Percentiles rank a stretch among this genome's conserved stretches.
Conservation (phyloP, 2,888 invertebrate species). For the Spicauda simplicius region DNA sequence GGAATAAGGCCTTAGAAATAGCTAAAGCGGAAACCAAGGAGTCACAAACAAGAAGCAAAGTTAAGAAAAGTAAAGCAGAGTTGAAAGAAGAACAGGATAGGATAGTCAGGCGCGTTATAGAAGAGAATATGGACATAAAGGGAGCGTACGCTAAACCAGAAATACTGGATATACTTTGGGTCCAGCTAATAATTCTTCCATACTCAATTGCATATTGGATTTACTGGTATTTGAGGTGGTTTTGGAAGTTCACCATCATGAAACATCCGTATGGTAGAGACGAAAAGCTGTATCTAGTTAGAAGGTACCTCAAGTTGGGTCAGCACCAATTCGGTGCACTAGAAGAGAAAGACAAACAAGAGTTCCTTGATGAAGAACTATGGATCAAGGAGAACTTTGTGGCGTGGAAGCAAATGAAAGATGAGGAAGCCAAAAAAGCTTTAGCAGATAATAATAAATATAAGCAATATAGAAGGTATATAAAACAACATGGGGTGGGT, state of each 20-base stretch:
- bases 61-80: conserved; percentile 85
- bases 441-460: conserved; percentile 94
- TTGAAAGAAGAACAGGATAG: conserved; percentile 92
- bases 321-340: conserved; percentile 89
- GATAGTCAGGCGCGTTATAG: conserved; percentile 92
- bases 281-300: conserved; percentile 93
- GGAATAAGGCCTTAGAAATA: conserved; percentile 90
- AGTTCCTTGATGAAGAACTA: conserved; percentile 89
- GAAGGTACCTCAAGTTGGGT: conserved; percentile 90
- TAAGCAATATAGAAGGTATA: conserved; percentile 94
- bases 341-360: conserved; percentile 90
- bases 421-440: conserved; percentile 93
- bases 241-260: conserved; percentile 90
- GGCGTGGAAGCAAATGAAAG: conserved; percentile 92
- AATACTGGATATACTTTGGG: conserved; percentile 91
- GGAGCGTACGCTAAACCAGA: conserved; percentile 96
- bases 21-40: conserved; percentile 85
- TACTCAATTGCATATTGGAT: conserved; percentile 89
- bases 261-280: conserved; percentile 91
- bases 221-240: conserved; percentile 91
- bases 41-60: conserved; percentile 81
- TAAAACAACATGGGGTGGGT: conserved; percentile 95
- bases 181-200: conserved; percentile 92
- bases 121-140: conserved; percentile 96
- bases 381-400: conserved; percentile 93